Percentiles rank a stretch among this genome's conserved stretches.
Evolutionary conservation across 2,113 vertebrate genomes (phyloP).

Genomic region (Colaptes auratus): DNA sequence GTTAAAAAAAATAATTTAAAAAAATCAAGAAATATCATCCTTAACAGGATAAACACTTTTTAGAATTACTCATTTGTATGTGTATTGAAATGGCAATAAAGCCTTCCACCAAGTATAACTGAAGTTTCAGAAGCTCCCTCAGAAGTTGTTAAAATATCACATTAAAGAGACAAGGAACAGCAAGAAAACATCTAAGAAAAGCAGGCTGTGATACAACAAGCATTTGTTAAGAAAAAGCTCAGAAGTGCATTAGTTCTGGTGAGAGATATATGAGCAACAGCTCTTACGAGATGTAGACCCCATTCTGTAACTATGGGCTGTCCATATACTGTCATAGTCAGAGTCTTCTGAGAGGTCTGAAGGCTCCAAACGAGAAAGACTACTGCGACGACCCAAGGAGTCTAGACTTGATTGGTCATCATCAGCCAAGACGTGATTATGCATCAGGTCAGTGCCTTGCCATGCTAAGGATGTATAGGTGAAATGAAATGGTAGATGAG

Average conservation of each 20-base stretch:
- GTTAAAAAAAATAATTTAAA: no score
- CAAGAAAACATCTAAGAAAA: conserved; percentile 91
- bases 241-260: conserved; percentile 95
- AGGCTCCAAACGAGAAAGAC: conserved; percentile 94
- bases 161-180: conserved; percentile 85
- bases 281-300: conserved; percentile 98
- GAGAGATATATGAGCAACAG: conserved; percentile 98
- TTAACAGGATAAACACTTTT: conserved; percentile 44
- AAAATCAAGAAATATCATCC: conserved; percentile 48
- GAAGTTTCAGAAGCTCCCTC: conserved; percentile 75
- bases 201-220: conserved; percentile 87
- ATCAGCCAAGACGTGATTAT: conserved; percentile 99
- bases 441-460: conserved; percentile 99
- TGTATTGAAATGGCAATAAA: conserved; percentile 50
- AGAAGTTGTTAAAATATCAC: conserved; percentile 82
- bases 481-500: conserved; percentile 79
- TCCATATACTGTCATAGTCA: conserved; percentile 99
- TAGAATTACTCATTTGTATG: conserved; percentile 2
- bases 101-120: conserved; percentile 72
- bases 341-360: conserved; percentile 99
- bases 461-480: conserved; percentile 90
- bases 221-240: conserved; percentile 86
- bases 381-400: conserved; percentile 94
- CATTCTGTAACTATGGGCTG: conserved; percentile 99
- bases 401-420: conserved; percentile 95